These are phyloP conservation scores for human (Homo sapiens) DNA, from an alignment of 2,113 vertebrate species.

Conservation along the genomic window GRCh38 chr3:79798001-79798500, in stretches of 20 bases:
- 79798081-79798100: neutral
- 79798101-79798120: neutral
- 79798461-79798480: no score
- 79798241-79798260: neutral
- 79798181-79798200: neutral
- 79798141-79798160: neutral
- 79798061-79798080: neutral
- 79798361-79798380: neutral
- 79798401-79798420: neutral
- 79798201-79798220: neutral
- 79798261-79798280: neutral
- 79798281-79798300: neutral
- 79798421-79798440: no score
- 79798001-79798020: no score
- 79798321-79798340: neutral
- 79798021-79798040: neutral
- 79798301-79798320: rapidly evolving
- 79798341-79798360: neutral
- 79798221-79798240: neutral
- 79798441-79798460: no score
- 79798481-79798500: no score
- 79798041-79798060: no score
- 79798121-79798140: neutral
- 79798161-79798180: neutral
- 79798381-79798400: neutral